These are phyloP conservation scores for Zalophus californianus DNA, from an alignment of 2,797 vertebrate genomes.

Conservation along the genomic window DNA sequence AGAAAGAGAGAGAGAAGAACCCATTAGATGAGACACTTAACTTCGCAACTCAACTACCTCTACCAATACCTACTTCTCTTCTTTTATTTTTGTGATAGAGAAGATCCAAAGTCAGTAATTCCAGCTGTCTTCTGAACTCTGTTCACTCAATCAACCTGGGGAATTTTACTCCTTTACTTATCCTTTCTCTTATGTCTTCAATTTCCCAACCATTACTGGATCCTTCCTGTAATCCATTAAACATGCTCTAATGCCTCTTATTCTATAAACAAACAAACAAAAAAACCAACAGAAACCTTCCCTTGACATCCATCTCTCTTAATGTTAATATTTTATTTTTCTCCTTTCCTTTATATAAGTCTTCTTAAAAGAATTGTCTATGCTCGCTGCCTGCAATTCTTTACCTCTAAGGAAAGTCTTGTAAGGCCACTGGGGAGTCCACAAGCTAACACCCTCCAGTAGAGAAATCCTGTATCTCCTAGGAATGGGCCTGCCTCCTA, in stretches of 20 bases:
- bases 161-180: neutral
- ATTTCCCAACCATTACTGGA: neutral
- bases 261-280: neutral
- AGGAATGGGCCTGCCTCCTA: neutral
- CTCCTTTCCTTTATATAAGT: neutral
- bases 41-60: neutral
- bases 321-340: neutral
- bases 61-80: neutral
- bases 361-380: neutral
- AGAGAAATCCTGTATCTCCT: neutral
- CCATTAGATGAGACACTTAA: neutral
- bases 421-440: neutral
- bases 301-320: neutral
- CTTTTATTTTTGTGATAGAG: neutral
- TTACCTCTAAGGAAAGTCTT: neutral
- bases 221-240: neutral
- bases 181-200: neutral
- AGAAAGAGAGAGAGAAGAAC: neutral
- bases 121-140: neutral
- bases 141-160: neutral
- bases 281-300: neutral
- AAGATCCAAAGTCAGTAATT: neutral
- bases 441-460: neutral
- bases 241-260: neutral
- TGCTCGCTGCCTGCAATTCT: neutral